phyloP scores from a whole-genome alignment of 2,888 invertebrate species.

The Ligdia adustata region DNA sequence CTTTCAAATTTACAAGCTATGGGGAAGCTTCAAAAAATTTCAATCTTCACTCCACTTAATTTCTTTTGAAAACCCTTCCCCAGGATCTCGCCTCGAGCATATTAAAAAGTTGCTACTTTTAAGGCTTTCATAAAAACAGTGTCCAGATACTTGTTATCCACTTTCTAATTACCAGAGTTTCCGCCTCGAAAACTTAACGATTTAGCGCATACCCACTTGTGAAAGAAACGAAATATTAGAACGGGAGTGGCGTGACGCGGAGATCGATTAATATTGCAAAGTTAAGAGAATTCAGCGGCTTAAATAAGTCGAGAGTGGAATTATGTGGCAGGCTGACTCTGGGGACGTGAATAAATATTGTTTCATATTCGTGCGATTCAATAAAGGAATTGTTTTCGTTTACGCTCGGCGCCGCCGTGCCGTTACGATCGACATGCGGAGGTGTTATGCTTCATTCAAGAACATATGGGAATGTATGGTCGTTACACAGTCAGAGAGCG shows the following conservation, averaged over 20 bases:
- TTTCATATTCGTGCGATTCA: slow-evolving; percentile 52
- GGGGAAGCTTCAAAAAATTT: slow-evolving; percentile 20
- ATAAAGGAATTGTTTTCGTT: slow-evolving; percentile 54
- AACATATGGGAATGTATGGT: slow-evolving; percentile 20
- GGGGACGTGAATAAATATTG: slow-evolving; percentile 52
- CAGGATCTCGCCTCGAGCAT: slow-evolving; percentile 27
- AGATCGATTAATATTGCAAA: slow-evolving; percentile 65
- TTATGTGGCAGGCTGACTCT: slow-evolving; percentile 48
- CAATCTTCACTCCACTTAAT: slow-evolving; percentile 29
- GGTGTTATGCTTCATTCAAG: slow-evolving; percentile 31
- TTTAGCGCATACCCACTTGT: slow-evolving; percentile 48
- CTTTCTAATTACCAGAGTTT: slow-evolving; percentile 31
- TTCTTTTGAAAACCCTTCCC: slow-evolving; percentile 29
- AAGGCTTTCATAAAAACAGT: slow-evolving; percentile 35
- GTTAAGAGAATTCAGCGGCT: slow-evolving; percentile 52
- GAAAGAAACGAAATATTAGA: slow-evolving; percentile 30
- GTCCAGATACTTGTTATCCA: slow-evolving; percentile 34
- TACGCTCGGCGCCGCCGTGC: slow-evolving; percentile 35
- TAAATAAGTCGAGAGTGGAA: slow-evolving; percentile 60
- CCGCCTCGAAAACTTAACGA: slow-evolving; percentile 31
- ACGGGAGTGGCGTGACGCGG: slow-evolving; percentile 50
- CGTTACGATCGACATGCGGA: slow-evolving; percentile 41
- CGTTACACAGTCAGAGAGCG: slow-evolving; percentile 13
- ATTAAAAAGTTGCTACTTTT: slow-evolving; percentile 33
- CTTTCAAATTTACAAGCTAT: slow-evolving; percentile 23